phyloP scores from a whole-genome alignment of 1,140 invertebrate genomes.

The Anoplophora glabripennis region DNA sequence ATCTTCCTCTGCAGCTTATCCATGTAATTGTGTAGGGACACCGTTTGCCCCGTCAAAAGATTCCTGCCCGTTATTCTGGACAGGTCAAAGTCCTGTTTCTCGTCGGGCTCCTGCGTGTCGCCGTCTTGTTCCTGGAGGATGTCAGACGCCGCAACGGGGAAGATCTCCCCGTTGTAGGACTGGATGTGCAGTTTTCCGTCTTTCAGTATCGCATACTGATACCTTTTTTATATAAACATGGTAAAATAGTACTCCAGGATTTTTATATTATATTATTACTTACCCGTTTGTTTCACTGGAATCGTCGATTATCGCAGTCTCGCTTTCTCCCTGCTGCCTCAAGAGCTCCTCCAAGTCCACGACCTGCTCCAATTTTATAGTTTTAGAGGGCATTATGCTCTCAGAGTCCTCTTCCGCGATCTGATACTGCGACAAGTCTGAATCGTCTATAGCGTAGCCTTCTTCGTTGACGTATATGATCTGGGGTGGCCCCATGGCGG shows the following conservation, averaged over 20 bases:
- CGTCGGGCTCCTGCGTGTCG: not conserved
- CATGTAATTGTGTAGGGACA: constrained; percentile 28
- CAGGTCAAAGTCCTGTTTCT: constrained; percentile 11
- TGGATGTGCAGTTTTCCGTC: constrained; percentile 26
- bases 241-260: not conserved
- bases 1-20: constrained; percentile 23
- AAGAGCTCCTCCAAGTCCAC: constrained; percentile 21
- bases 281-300: constrained; percentile 1
- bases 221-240: constrained; percentile 12
- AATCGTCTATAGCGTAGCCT: constrained; percentile 14
- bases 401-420: constrained; percentile 20
- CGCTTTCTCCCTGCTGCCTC: constrained; percentile 6
- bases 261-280: constrained; percentile 7
- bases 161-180: not conserved
- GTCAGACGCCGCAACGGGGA: not conserved
- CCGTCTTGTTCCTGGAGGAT: not conserved
- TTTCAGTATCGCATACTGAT: constrained; percentile 28
- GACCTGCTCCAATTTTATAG: constrained; percentile 16
- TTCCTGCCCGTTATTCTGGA: constrained; percentile 29
- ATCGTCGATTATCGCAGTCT: not conserved
- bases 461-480: constrained; percentile 13
- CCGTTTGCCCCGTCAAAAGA: constrained; percentile 31
- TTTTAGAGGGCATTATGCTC: constrained; percentile 8
- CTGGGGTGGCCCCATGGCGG: not conserved
- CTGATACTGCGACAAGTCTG: constrained; percentile 19